phyloP scores from a whole-genome alignment of 2,797 vertebrate genomes.

The Acestrorhynchus altus region DNA sequence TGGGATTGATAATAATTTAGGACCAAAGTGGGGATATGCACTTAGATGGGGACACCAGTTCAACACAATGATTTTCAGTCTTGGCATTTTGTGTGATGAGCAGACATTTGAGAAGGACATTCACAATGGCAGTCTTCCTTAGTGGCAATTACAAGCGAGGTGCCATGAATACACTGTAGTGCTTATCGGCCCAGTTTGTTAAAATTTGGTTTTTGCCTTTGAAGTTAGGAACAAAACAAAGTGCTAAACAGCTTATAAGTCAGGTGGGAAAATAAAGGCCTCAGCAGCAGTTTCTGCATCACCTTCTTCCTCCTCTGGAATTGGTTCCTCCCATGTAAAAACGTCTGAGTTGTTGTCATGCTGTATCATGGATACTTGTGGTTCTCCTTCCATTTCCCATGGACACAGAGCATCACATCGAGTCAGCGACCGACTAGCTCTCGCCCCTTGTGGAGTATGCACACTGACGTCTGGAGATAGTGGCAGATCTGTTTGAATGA shows the following conservation, averaged over 20 bases:
- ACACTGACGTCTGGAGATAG: constrained; percentile 30
- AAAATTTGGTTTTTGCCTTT: constrained; percentile 1
- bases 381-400: constrained; percentile 71
- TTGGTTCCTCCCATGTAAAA: constrained; percentile 81
- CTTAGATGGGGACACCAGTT: constrained; percentile 24
- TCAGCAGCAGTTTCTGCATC: constrained; percentile 82
- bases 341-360: constrained; percentile 71
- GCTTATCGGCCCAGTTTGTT: constrained; percentile 5
- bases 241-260: constrained; percentile 66
- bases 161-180: neutral
- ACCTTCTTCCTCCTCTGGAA: constrained; percentile 75
- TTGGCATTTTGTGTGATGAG: constrained; percentile 1
- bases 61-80: constrained; percentile 7
- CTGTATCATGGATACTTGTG: constrained; percentile 60
- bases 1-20: constrained; percentile 32
- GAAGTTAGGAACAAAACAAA: constrained; percentile 24
- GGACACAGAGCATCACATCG: constrained; percentile 76
- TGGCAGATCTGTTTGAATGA: constrained; percentile 9
- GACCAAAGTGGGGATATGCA: constrained; percentile 32
- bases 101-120: neutral
- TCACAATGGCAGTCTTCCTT: neutral
- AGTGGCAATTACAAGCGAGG: neutral
- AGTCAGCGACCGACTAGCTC: constrained; percentile 66
- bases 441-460: constrained; percentile 58
- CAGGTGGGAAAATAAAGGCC: constrained; percentile 78